Percentiles rank a stretch among this genome's conserved stretches.
Evolutionary conservation across 2,113 vertebrate genomes (phyloP).

Genomic region (Protobothrops flavoviridis): DNA sequence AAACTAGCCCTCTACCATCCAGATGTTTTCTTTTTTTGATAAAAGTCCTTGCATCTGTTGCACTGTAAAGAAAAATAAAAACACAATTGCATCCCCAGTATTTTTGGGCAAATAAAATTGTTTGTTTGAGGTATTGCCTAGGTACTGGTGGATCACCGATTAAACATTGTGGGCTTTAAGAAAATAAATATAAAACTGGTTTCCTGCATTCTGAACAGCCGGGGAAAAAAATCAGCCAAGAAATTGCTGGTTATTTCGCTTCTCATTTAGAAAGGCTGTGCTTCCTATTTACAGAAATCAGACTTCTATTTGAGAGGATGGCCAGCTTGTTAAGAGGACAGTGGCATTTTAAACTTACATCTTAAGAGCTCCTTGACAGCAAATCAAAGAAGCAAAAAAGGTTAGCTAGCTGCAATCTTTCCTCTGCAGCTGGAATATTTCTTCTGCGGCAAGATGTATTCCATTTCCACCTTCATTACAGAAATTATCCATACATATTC

Average conservation of each 20-base stretch:
- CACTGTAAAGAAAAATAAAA: neutral
- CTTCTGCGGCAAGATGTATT: neutral
- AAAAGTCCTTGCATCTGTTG: slow-evolving; percentile 3
- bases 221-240: neutral
- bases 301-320: neutral
- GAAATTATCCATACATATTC: neutral
- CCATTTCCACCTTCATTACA: neutral
- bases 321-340: neutral
- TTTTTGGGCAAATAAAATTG: neutral
- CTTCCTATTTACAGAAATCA: neutral
- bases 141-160: neutral
- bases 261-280: neutral
- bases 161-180: neutral
- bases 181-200: neutral
- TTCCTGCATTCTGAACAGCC: neutral
- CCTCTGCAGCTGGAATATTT: neutral
- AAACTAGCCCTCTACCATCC: neutral
- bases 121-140: neutral
- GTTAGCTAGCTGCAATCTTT: neutral
- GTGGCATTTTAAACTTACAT: neutral
- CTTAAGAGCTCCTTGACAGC: neutral
- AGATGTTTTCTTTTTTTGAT: slow-evolving; percentile 11
- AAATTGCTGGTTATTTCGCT: neutral
- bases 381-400: neutral
- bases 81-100: neutral